Percentiles rank a stretch among this genome's conserved stretches.
Evolutionary conservation across 2,797 vertebrate species (phyloP).

Genomic region (Pangasius djambal): DNA sequence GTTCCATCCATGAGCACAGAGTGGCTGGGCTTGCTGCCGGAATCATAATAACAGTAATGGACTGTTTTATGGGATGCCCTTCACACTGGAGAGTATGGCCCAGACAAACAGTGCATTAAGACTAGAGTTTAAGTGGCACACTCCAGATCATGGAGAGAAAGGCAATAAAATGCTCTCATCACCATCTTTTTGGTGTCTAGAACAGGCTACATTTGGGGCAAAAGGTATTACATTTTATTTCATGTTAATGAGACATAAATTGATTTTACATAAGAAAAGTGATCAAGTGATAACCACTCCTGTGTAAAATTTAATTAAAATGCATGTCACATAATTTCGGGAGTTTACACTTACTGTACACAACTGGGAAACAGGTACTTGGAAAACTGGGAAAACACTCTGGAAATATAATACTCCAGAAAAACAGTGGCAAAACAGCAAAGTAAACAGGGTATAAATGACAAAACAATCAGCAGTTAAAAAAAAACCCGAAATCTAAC

Average conservation of each 20-base stretch:
- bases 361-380: background rate
- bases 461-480: background rate
- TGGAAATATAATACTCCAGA: background rate
- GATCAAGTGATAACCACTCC: background rate
- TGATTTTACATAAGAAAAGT: background rate
- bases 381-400: background rate
- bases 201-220: background rate
- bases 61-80: constrained; percentile 73
- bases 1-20: constrained; percentile 66
- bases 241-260: background rate
- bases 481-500: too few relatives aligned
- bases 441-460: background rate
- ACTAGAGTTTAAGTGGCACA: constrained; percentile 48
- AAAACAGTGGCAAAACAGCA: background rate
- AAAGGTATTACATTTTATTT: background rate
- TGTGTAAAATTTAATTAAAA: background rate
- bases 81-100: constrained; percentile 59
- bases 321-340: background rate
- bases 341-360: background rate
- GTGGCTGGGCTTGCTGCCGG: constrained; percentile 67
- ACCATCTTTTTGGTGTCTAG: background rate
- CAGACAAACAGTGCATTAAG: constrained; percentile 55
- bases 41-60: constrained; percentile 78
- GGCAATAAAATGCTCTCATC: background rate
- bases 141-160: constrained; percentile 6